Evolutionary conservation across 2,113 vertebrate genomes (phyloP), one percentile per base, ranked within the genome.

Genomic region (Hypocryptadius cinnamomeus): DNA sequence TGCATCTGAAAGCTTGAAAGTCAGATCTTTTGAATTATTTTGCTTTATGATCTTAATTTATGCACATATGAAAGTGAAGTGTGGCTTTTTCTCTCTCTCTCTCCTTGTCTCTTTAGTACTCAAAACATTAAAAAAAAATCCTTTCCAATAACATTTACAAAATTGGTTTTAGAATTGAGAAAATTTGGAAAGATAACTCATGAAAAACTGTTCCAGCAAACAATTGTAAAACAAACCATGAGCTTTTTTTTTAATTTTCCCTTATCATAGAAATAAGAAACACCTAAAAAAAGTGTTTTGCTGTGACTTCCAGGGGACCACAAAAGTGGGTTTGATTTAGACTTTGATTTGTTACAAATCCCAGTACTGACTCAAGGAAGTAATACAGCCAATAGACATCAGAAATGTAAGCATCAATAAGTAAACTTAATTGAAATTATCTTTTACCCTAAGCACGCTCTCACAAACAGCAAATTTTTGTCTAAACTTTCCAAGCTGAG

Each of bases 21-120:
- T 83, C 90, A 86, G 64, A 90, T 70, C 63, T 33, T 93, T 79
- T 78, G 71, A 85, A 21, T 65, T 79, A 63, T 87, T 92, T 91
- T 79, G 18, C 87, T 91, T 83, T 94, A 78, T 70, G 64, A 78
- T 92, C 64, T 83, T 94, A 85, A 92, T 91, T 96, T 92, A 91
- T 92, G 95, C 85, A 93, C 74, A 87, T 92, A 93, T 47, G 79
- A 93, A 94, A 92, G 81, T 23, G 39, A 91, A 91, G 48, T 3
- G 1, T 25, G 50, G n/a, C 6, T 78, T 78, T 88, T 86, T n/a
- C 11, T 48, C 47, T 68, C 54, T 83, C n/a, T 83, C 31, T 83
- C 59, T 91, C 35, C 78, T 64, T 85, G 48, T 79, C 85, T 91
- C 28, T 28, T 73, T 73, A 47, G 51, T 68, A 54, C 31, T 39